These are phyloP conservation scores for Chrysaora quinquecirrha DNA, from an alignment of 30 jellyfish, hydroid and myxozoan species.

Conservation along the genomic window DNA sequence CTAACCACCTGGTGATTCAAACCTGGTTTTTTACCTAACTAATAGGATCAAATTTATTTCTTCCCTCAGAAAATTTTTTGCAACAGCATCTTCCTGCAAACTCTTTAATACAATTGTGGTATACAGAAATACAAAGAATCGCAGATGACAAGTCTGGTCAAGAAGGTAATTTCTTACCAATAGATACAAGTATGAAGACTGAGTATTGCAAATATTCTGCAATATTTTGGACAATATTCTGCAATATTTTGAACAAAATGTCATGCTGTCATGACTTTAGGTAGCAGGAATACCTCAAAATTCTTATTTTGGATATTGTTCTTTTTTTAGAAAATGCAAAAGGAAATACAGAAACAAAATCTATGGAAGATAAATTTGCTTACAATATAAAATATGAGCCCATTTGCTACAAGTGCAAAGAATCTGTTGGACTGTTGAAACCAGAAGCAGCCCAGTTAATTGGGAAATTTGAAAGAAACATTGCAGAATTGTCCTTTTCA, in stretches of 20 bases:
- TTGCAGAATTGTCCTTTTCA: not conserved
- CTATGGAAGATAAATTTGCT: conserved; percentile 27
- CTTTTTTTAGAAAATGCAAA: too few relatives aligned
- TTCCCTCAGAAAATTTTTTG: not conserved
- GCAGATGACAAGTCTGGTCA: not conserved
- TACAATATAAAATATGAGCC: conserved; percentile 52
- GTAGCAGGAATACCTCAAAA: too few relatives aligned
- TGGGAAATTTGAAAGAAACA: not conserved
- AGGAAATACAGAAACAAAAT: too few relatives aligned
- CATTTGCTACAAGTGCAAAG: conserved; percentile 33
- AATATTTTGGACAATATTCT: too few relatives aligned
- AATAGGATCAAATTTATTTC: too few relatives aligned
- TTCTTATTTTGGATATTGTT: too few relatives aligned
- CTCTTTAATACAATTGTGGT: not conserved
- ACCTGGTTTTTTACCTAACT: too few relatives aligned
- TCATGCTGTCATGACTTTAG: too few relatives aligned
- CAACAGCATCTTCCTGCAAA: not conserved
- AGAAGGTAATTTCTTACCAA: not conserved
- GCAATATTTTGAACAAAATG: too few relatives aligned
- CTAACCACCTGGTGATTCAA: too few relatives aligned
- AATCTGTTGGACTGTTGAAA: conserved; percentile 5
- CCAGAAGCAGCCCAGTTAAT: not conserved
- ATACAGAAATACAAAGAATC: not conserved
- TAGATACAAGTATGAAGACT: too few relatives aligned
- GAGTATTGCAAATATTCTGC: too few relatives aligned